Base-by-base conservation (phyloP, 2,113 vertebrate species). In the Nerophis lumbriciformis region DNA sequence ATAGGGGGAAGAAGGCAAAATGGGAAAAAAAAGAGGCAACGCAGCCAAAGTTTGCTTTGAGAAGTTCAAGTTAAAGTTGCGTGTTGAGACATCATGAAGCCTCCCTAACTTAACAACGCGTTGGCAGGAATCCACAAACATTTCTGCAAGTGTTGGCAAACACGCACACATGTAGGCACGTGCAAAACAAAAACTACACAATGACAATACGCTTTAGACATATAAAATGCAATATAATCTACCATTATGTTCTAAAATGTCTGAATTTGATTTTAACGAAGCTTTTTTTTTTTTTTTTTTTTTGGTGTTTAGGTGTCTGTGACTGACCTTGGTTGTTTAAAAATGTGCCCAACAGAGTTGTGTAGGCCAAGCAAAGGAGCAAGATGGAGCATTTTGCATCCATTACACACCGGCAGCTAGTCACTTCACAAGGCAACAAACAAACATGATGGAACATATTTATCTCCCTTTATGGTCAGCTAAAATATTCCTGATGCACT, bases 61-160 rank as follows among this genome's bases (percentile, higher is more conserved):
- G 75, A 84, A 81, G 82, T 83, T 83, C 71, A 83, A 79, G 74
- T 72, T 82, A 83, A 82, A 66, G 70, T 56, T 50, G 54, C n/a
- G 35, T 47, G 55, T 54, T n/a, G 54, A 16, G 36, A 39, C n/a
- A n/a, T 19, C 53, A 38, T 14, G 4, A 55, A 55, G 52, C 52
- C 10, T 53, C 9, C 13, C 19, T 1, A 36, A 36, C 8, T 2
- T 6, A 56, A 56, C 39, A 9, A 9, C 39, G 5, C 10, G 8
- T 8, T 6, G 8, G 35, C 37, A 42, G 8, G 8, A 11, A 56
- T 1, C 12, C 28, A 14, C 51, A 37, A 53, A 36, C 12, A 13
- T 37, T 35, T 37, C 28, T 28, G 12, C 19, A 53, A 36, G 52
- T 36, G 1, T 39, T 45, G 42, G 42, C 42, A 44, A 42, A 44